Evolutionary conservation across 2,888 invertebrate species (phyloP), one percentile per base, ranked within the genome.

Genomic region (Nomada ruficornis): DNA sequence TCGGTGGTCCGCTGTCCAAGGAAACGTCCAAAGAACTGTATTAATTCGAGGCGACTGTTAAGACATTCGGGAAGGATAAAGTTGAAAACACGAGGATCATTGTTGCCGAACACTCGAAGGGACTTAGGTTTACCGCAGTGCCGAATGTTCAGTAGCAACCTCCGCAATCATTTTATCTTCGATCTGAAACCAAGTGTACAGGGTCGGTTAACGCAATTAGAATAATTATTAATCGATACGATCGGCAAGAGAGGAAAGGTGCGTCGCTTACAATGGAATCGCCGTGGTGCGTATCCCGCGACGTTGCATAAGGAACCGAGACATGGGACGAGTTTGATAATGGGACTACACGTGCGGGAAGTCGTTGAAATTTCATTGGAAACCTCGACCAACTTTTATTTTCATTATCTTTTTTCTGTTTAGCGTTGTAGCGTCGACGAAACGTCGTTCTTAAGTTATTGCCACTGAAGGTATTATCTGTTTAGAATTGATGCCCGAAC

Each of bases 221-320:
- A 77, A 60, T 77, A 77, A 77, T 79, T 47, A 65, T 59, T 54
- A 54, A 70, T 79, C 52, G 77, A 79, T 79, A 64, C 5, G 44
- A 76, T 76, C 77, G 13, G 1, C 15, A 20, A 13, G 36, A 77
- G 36, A 79, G 59, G 52, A 65, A 65, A 65, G 59, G 10, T 52
- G 4, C 63, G 47, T 65, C 26, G 26, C 15, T 67, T 68, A 63
- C 55, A 44, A 73, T 60, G 36, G 13, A 67, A 47, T 67, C 47
- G 13, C 10, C n/a, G 18, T 13, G 11, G 52, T 29, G 54, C 60
- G 77, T 67, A 62, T 72, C 60, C 65, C 55, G 54, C 54, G 54
- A 23, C 15, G 65, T 80, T 80, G 55, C 77, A 26, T 50, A 80
- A 77, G 42, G 9, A 65, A 65, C 15, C 54, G 63, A 59, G 36